A percentile compares a stretch with the other conserved stretches of the same genome.
Conservation (phyloP, 2,797 vertebrate species). For the Danionella dracula region DNA sequence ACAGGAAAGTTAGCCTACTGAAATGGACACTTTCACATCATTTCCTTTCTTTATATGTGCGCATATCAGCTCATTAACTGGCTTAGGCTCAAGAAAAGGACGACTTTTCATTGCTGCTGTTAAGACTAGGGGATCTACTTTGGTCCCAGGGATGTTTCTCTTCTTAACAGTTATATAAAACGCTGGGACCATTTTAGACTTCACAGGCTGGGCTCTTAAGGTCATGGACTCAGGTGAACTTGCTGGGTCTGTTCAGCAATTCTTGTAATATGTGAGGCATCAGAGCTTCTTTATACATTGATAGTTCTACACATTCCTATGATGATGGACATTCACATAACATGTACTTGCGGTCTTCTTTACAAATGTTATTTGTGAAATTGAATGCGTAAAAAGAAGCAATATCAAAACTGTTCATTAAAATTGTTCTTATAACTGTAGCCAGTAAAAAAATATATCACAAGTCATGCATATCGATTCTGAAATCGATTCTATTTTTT, state of each 20-base stretch:
- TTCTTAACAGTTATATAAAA: conserved; percentile 14
- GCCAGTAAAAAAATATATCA: too few species aligned
- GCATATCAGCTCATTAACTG: neutral
- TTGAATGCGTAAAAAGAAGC: too few species aligned
- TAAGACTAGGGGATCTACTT: neutral
- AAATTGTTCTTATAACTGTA: too few species aligned
- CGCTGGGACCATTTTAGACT: neutral
- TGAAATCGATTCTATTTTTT: too few species aligned
- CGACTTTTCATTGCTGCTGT: neutral
- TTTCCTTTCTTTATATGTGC: neutral
- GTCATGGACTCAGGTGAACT: conserved; percentile 13
- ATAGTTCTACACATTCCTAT: too few species aligned
- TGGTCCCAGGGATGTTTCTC: neutral
- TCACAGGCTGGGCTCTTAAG: neutral
- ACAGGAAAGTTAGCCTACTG: conserved; percentile 32
- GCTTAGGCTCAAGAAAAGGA: neutral
- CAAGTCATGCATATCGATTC: too few species aligned
- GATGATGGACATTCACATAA: too few species aligned
- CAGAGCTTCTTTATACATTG: too few species aligned
- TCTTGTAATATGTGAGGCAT: neutral
- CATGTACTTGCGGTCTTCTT: too few species aligned
- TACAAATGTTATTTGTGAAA: too few species aligned
- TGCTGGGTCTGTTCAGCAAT: conserved; percentile 10
- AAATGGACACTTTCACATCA: neutral
- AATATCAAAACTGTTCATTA: too few species aligned